These are phyloP conservation scores for Pseudocheirus occidentalis DNA, from an alignment of 2,797 vertebrate species.

Conservation along the genomic window DNA sequence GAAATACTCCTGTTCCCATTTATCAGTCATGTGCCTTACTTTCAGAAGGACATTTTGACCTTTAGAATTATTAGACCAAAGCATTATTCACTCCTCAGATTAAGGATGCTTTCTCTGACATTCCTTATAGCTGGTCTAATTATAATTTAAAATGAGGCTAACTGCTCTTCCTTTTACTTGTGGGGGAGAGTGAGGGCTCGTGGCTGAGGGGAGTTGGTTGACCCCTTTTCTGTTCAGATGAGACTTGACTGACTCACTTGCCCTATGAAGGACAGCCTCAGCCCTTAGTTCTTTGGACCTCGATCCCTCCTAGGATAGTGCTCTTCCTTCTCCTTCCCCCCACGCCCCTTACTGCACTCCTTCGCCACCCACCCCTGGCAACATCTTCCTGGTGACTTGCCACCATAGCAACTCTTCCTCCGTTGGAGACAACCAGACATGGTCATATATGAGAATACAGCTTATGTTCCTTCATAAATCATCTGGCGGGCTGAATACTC, in stretches of 20 bases:
- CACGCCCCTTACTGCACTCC: not conserved
- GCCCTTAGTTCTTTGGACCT: constrained; percentile 49
- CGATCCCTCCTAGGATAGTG: constrained; percentile 7
- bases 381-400: constrained; percentile 14
- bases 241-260: constrained; percentile 15
- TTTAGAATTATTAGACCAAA: constrained; percentile 52
- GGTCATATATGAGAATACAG: constrained; percentile 18
- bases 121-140: constrained; percentile 26
- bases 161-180: constrained; percentile 15
- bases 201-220: constrained; percentile 24
- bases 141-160: constrained; percentile 55
- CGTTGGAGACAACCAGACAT: constrained; percentile 24
- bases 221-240: constrained; percentile 18
- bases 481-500: constrained; percentile 23
- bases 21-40: constrained; percentile 6
- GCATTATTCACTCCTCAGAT: constrained; percentile 41
- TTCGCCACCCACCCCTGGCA: not conserved
- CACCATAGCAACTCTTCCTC: not conserved
- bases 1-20: constrained; percentile 25
- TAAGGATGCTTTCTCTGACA: constrained; percentile 48
- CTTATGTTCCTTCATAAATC: constrained; percentile 1
- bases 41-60: constrained; percentile 18
- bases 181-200: not conserved
- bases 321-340: not conserved
- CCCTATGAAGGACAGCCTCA: constrained; percentile 39